Base-by-base conservation (phyloP, 2,888 invertebrate species). In the Orthonevra nobilis region DNA sequence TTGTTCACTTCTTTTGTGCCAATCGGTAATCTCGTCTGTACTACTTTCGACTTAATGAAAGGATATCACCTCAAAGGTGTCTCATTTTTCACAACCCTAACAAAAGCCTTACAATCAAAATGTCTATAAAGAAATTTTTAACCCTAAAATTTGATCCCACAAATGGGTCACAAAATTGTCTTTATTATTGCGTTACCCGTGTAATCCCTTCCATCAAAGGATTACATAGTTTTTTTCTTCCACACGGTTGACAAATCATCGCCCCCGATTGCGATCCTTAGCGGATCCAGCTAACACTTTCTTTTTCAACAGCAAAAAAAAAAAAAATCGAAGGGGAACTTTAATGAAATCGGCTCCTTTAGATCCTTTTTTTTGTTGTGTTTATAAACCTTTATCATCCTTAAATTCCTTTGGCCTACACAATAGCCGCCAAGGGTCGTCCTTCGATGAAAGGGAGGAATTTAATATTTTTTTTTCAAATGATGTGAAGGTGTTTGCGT, bases 171-270 rank as follows among this genome's bases (percentile, higher is more conserved):
- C 56, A 63, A 14, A 10, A 48, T 20, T 30, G 15, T 46, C 52
- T 12, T 14, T 60, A 14, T 38, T 32, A 42, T 54, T 40, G 40
- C 42, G 34, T 50, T 17, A 40, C 32, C 28, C 14, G 38, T 34
- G 9, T 28, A 46, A 28, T 3, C 15, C 3, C 5, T 42, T 58
- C 72, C 63, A 72, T 72, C 54, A 73, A 79, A 66, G 73, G 66
- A 79, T 79, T 73, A 79, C 66, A 54, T 34, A 17, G 17, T n/a
- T n/a, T 32, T 34, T 58, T 32, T 64, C 46, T 64, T 64, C 44
- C 52, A 64, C 50, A 23, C 32, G 23, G 30, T 12, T 68, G 19
- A 60, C n/a, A 46, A 23, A 68, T 40, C n/a, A 12, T 69, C 75
- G 42, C 50, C 52, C 52, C 60, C 74, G 60, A 68, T 52, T 32